Base-by-base conservation (phyloP, 2,797 vertebrate genomes). In the Lacerta agilis region DNA sequence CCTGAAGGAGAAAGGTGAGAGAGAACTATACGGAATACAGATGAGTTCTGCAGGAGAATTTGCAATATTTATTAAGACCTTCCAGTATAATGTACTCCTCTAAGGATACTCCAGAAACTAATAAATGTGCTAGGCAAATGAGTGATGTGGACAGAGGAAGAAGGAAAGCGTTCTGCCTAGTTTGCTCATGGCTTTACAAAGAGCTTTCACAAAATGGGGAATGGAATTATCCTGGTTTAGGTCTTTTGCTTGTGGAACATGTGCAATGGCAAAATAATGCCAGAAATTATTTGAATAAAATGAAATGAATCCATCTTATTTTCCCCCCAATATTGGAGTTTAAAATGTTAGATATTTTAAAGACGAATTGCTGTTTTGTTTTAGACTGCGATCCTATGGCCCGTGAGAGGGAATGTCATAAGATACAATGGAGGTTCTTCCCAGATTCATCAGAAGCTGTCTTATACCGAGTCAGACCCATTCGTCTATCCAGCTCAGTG, bases 1-100 rank as follows among this genome's bases (percentile, higher is more conserved):
- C 87, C 91, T 92, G 92, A 87, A 84, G 82, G 82, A 93, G 93
- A 93, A 95, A 94, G 91, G 91, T 75, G 83, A 94, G 69, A 72
- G 78, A 61, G 82, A 94, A 91, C 78, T 4, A 8, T 61, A 85
- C 79, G 89, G 90, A 91, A 94, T 93, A 83, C 86, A 91, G 90
- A 94, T 94, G 87, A 95, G 89, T 88, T 93, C 29, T 25, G 61
- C 1, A 86, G 87, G 87, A 89, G 78, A 67, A 77, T 80, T 94
- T 80, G 81, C 77, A 71, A 90, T n/a, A 82, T 81, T 78, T 92
- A 84, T 94, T 84, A 94, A 64, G 83, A 79, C 76, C 55, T 86
- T 91, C 77, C 72, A 90, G 85, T 86, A 41, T 3, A 61, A 90
- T 88, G 77, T 36, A 89, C 79, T 86, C 79, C 77, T 33, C 88